Base-by-base conservation (phyloP, 2,113 vertebrate species). In the human region DNA sequence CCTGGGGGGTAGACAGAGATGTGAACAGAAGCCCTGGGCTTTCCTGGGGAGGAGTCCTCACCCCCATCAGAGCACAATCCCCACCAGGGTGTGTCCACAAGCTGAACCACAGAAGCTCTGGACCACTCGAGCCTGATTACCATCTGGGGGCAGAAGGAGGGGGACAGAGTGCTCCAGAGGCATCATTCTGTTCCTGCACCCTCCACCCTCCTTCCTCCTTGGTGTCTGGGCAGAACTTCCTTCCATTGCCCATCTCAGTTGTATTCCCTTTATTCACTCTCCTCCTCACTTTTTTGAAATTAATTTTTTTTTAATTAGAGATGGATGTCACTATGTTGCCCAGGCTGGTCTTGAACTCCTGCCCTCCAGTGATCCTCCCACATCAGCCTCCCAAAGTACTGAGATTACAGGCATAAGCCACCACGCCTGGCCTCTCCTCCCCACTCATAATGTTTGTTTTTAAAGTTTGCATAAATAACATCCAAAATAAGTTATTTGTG, bases 131-230 rank as follows among this genome's bases (percentile, higher is more conserved):
- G 30, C 43, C 38, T 70, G 48, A 17, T n/a, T 40, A 20, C 83
- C 64, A 55, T 8, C 35, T 7, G 3, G 12, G 1, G 5, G 16
- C 30, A 68, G 30, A 68, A 32, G 32, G 66, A 68, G 3, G 23
- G 38, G n/a, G 55, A 23, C 55, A 17, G 45, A n/a, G 17, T 17
- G 0, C 13, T 76, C 1, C 0, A 9, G 9, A 9, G 3, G 2
- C 12, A 43, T 48, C 5, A 55, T 10, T 73, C 68, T 84, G 18
- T 35, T 27, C 40, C 43, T 35, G 73, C 9, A 35, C 6, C 57
- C 80, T 38, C 30, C 48, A 22, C 17, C 32, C 35, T 27, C 8
- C 25, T 17, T 35, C 23, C 30, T 45, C 38, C 68, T 43, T 38
- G 13, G 45, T 10, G 2, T 55, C 76, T 52, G 17, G 3, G n/a